These are phyloP conservation scores for Balearica regulorum DNA, from an alignment of 2,797 vertebrate species.

Conservation along the genomic window DNA sequence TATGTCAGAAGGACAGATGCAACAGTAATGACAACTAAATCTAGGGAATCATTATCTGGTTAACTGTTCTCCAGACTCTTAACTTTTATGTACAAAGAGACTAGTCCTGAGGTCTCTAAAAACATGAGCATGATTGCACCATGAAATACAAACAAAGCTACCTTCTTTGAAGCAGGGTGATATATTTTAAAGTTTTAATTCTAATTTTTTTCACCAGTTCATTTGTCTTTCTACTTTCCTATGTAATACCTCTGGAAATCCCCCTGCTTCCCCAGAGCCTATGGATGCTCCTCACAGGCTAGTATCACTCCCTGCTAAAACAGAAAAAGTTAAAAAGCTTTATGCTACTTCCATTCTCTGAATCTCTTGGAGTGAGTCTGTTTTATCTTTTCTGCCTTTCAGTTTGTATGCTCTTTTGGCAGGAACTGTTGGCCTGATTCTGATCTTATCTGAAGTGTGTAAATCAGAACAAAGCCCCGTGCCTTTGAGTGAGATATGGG, in stretches of 20 bases:
- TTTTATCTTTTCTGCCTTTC: slow-evolving; percentile 52
- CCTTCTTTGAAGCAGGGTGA: not conserved
- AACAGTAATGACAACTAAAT: not conserved
- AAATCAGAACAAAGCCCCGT: slow-evolving; percentile 18
- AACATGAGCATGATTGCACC: not conserved
- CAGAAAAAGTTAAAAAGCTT: slow-evolving; percentile 31
- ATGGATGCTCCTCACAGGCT: not conserved
- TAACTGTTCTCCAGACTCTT: not conserved
- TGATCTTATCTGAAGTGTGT: slow-evolving; percentile 34
- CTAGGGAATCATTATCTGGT: not conserved
- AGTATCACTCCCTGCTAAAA: not conserved
- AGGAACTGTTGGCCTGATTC: slow-evolving; percentile 47
- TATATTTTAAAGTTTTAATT: not conserved
- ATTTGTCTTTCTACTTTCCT: not conserved
- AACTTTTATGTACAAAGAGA: not conserved
- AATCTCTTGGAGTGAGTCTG: slow-evolving; percentile 28
- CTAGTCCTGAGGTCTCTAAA: not conserved
- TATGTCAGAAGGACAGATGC: not conserved
- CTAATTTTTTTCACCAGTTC: not conserved
- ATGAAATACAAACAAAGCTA: not conserved
- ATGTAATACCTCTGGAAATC: not conserved
- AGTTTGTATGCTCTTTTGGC: slow-evolving; percentile 35
- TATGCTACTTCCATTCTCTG: slow-evolving; percentile 17
- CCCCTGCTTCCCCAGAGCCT: not conserved
- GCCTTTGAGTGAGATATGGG: slow-evolving; percentile 36